Conservation (phyloP, 2,113 vertebrate species). For the Siphamia tubifer region DNA sequence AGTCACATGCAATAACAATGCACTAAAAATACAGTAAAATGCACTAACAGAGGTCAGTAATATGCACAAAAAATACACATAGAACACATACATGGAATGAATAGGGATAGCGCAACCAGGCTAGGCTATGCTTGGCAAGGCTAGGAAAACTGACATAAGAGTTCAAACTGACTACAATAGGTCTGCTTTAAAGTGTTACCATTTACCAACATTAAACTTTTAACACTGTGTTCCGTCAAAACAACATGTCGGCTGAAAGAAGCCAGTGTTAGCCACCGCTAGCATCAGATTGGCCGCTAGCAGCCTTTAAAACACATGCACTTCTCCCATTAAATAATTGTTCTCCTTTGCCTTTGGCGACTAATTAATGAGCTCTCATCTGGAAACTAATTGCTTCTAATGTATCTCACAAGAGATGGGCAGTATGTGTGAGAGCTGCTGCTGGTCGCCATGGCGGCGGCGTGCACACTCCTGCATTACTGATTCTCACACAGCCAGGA, state of each 20-base stretch:
- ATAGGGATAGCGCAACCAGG: too few relatives aligned
- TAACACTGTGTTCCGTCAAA: too few relatives aligned
- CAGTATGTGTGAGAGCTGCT: slow-evolving; percentile 10
- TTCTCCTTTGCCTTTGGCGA: slow-evolving; percentile 64
- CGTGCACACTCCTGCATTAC: slow-evolving; percentile 1
- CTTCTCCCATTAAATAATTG: slow-evolving; percentile 62
- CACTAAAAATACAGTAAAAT: too few relatives aligned
- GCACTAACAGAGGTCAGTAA: too few relatives aligned
- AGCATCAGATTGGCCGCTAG: neutral
- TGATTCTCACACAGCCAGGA: neutral
- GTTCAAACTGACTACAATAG: too few relatives aligned
- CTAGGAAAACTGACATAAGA: too few relatives aligned
- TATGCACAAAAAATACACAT: too few relatives aligned
- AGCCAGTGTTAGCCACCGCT: neutral
- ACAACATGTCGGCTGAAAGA: slow-evolving; percentile 25
- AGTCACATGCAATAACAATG: neutral
- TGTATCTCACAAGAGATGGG: slow-evolving; percentile 70
- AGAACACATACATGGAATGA: too few relatives aligned
- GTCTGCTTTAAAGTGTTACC: too few relatives aligned
- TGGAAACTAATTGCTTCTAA: slow-evolving; percentile 70
- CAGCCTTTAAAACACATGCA: slow-evolving; percentile 46
- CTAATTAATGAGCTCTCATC: slow-evolving; percentile 74
- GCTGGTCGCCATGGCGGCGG: neutral
- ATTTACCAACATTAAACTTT: too few relatives aligned
- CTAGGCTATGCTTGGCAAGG: too few relatives aligned